Conservation (phyloP, 1,140 invertebrate genomes). For the Charaxes varanes region DNA sequence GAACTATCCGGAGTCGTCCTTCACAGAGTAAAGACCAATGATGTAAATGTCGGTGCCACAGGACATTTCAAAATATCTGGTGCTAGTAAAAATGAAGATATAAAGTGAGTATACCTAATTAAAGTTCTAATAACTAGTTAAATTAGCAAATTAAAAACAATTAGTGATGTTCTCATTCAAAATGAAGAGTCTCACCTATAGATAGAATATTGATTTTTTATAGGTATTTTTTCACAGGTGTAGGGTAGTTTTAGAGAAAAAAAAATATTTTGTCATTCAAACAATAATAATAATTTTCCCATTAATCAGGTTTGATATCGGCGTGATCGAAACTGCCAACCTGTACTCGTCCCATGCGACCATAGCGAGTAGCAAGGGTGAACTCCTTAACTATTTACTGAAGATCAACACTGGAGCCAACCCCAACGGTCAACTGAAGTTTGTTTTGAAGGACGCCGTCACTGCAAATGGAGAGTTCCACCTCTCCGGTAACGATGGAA, state of each 20-base stretch:
- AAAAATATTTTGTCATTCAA: too few species aligned
- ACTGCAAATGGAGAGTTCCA: slow-evolving; percentile 75
- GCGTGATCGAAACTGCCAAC: slow-evolving; percentile 64
- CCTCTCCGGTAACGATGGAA: slow-evolving; percentile 72
- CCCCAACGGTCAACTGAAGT: slow-evolving; percentile 67
- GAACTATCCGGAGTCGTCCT: slow-evolving; percentile 76
- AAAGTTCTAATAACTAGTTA: slow-evolving; percentile 3
- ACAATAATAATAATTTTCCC: slow-evolving; percentile 11
- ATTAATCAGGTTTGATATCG: slow-evolving; percentile 75
- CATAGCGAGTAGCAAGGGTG: slow-evolving; percentile 63
- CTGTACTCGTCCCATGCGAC: slow-evolving; percentile 73
- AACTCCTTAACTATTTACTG: slow-evolving; percentile 73
- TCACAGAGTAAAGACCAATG: slow-evolving; percentile 71
- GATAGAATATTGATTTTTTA: too few species aligned
- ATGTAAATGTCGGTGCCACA: slow-evolving; percentile 72
- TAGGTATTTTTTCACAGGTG: too few species aligned
- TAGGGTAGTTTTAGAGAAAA: too few species aligned
- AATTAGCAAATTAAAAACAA: too few species aligned
- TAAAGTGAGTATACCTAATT: slow-evolving; percentile 64
- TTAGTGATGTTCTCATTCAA: too few species aligned
- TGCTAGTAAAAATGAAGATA: slow-evolving; percentile 67
- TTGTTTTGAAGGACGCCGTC: slow-evolving; percentile 74
- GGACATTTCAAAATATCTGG: slow-evolving; percentile 54
- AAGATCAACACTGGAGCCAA: slow-evolving; percentile 59
- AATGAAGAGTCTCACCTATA: too few species aligned